phyloP scores from a whole-genome alignment of 2,113 vertebrate species.

The Colaptes auratus region DNA sequence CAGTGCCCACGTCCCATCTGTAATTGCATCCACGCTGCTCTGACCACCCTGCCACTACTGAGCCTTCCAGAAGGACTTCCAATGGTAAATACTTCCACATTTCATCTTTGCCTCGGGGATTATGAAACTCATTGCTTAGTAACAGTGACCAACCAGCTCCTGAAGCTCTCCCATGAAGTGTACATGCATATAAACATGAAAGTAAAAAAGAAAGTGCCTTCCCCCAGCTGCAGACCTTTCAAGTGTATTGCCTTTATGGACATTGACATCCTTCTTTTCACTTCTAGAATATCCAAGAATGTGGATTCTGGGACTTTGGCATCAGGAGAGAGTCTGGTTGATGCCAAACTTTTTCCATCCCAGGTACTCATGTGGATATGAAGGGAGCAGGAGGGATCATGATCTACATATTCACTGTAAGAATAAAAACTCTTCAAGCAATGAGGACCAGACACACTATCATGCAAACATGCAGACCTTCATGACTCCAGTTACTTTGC shows the following conservation, averaged over 20 bases:
- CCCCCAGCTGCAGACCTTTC: neutral
- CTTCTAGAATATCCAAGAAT: neutral
- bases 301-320: neutral
- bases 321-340: neutral
- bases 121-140: neutral
- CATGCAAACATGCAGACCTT: neutral
- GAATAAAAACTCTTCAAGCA: neutral
- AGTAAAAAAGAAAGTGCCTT: neutral
- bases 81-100: neutral
- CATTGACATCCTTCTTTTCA: neutral
- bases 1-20: accelerated
- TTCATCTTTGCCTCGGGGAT: neutral
- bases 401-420: neutral
- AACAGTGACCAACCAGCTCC: neutral
- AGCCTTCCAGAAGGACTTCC: neutral
- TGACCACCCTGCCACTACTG: neutral
- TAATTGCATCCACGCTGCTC: neutral
- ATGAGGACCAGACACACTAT: neutral
- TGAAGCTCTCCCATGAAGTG: neutral
- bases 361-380: too few species aligned
- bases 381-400: neutral
- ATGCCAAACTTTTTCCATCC: neutral
- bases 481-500: neutral
- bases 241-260: neutral
- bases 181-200: neutral